phyloP scores from a whole-genome alignment of 2,113 vertebrate genomes.

The Ictalurus furcatus region DNA sequence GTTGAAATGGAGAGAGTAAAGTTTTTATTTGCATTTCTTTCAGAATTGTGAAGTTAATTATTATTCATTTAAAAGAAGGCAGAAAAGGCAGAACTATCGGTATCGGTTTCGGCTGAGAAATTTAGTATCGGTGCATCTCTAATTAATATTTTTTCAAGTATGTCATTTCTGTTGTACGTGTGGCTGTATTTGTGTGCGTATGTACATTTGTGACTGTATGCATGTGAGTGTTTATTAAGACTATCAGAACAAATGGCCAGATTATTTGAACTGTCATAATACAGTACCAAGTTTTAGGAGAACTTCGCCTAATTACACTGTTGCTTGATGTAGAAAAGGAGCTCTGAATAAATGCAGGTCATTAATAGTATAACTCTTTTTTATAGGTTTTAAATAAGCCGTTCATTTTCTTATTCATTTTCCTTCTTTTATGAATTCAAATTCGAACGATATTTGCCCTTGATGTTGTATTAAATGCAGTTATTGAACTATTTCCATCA shows the following conservation, averaged over 20 bases:
- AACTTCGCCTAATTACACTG: neutral
- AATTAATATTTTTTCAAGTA: neutral
- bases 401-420: too few species aligned
- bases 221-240: neutral
- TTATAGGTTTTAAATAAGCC: neutral
- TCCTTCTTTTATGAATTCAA: too few species aligned
- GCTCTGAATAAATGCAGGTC: neutral
- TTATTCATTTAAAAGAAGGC: too few species aligned
- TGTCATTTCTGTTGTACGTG: neutral
- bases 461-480: neutral
- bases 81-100: too few species aligned
- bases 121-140: too few species aligned
- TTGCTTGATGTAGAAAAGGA: too few species aligned
- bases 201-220: neutral
- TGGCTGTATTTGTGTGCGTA: conserved; percentile 9
- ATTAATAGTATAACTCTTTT: neutral
- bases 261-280: neutral
- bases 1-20: too few species aligned
- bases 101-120: too few species aligned
- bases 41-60: too few species aligned
- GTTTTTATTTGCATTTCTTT: too few species aligned
- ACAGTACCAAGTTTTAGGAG: neutral
- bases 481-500: neutral
- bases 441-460: neutral
- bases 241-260: neutral